Conservation (phyloP, 2,797 vertebrate species). For the Nannoperca obscura region DNA sequence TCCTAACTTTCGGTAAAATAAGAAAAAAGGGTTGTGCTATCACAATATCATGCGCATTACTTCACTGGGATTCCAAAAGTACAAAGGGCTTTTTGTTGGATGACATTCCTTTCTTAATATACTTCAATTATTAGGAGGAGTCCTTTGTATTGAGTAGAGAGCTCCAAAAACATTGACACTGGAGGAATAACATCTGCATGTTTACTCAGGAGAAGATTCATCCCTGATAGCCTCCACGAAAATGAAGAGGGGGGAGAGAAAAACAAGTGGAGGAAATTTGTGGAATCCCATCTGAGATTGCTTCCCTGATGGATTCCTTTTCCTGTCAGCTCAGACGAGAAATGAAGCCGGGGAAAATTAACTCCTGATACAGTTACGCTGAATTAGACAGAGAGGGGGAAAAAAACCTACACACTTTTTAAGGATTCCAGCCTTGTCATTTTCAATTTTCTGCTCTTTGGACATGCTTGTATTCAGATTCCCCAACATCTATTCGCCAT, state of each 20-base stretch:
- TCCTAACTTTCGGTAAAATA: constrained; percentile 9
- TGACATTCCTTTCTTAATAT: constrained; percentile 77
- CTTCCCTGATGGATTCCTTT: constrained; percentile 88
- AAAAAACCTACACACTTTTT: constrained; percentile 94
- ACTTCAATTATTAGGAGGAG: constrained; percentile 76
- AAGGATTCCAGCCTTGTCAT: constrained; percentile 99
- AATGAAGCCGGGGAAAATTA: constrained; percentile 90
- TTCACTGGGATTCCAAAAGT: constrained; percentile 62
- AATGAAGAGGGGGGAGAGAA: constrained; percentile 76
- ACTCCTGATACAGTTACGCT: constrained; percentile 89
- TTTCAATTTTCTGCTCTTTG: constrained; percentile 99
- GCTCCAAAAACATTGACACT: constrained; percentile 82
- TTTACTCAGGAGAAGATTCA: constrained; percentile 85
- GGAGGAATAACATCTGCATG: constrained; percentile 82
- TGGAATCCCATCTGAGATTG: constrained; percentile 88
- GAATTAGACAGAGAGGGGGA: constrained; percentile 89
- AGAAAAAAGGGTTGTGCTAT: constrained; percentile 20
- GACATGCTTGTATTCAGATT: constrained; percentile 99
- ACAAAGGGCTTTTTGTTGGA: constrained; percentile 74
- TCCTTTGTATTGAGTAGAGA: constrained; percentile 73
- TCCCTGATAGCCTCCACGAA: constrained; percentile 80
- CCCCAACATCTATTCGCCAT: constrained; percentile 99
- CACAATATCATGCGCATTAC: constrained; percentile 44
- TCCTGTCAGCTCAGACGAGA: constrained; percentile 88
- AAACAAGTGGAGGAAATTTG: constrained; percentile 87